phyloP scores from a whole-genome alignment of 2,113 vertebrate genomes.

The Anoplopoma fimbria region DNA sequence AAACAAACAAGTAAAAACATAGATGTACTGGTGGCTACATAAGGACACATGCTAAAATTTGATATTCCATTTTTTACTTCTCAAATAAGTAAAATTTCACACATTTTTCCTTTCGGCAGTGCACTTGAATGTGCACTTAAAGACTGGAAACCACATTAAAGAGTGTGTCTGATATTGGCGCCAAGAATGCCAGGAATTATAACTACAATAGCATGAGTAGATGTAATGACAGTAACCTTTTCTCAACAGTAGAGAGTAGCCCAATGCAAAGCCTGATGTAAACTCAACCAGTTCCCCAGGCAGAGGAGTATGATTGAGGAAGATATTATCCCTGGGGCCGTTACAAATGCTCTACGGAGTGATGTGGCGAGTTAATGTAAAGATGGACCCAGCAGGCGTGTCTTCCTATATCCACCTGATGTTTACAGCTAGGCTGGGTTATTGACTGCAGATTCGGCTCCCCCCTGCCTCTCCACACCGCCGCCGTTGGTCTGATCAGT shows the following conservation, averaged over 20 bases:
- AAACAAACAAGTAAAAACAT: no score
- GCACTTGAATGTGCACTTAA: no score
- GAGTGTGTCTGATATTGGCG: neutral
- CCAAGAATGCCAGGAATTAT: neutral
- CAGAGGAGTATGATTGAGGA: neutral
- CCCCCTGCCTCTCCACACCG: neutral
- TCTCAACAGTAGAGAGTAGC: neutral
- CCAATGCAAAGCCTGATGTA: neutral
- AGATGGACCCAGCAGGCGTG: neutral
- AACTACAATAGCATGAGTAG: slow-evolving; percentile 15
- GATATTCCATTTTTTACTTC: no score
- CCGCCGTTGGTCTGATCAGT: slow-evolving; percentile 22
- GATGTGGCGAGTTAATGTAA: slow-evolving; percentile 9
- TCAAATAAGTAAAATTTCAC: neutral
- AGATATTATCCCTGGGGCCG: neutral
- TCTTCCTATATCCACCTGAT: neutral
- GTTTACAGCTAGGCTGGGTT: slow-evolving; percentile 9
- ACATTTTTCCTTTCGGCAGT: neutral
- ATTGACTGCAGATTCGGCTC: neutral
- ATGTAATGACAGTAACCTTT: slow-evolving; percentile 23
- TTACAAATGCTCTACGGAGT: slow-evolving; percentile 10
- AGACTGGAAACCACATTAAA: slow-evolving; percentile 16
- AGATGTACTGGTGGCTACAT: neutral
- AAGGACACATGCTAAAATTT: no score
- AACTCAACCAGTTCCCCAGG: slow-evolving; percentile 9